Evolutionary conservation across 2,888 invertebrate genomes (phyloP), one percentile per base, ranked within the genome.

Genomic region (Meiosimyza platycephala): DNA sequence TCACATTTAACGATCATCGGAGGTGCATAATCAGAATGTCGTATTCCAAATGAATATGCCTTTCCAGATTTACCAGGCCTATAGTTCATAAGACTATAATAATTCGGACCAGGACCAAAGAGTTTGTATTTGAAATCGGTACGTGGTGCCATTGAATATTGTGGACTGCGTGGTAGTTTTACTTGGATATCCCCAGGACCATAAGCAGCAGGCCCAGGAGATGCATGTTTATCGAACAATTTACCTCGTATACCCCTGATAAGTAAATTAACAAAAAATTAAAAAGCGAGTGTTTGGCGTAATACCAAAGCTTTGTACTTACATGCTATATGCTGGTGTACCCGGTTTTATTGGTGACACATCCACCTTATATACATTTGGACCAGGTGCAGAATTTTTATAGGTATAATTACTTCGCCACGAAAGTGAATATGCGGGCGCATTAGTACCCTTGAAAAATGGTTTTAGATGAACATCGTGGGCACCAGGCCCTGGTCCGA

Each of bases 391-490:
- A 9, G 51, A 73, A 3, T 78, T 79, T 68, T 82, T 83, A 33
- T 70, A 78, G 15, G 51, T 62, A n/a, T 67, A 76, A 3, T 74
- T 74, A 28, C 80, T 78, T 48, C 88, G 87, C 6, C 83, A 80
- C 40, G 88, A 88, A 81, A 92, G 88, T 3, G 89, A 88, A 79
- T 89, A 92, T 7, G 89, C 88, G 0, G 92, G 86, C 1, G 87
- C 80, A 63, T 79, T 78, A 0, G 71, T 68, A 1, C 81, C 80
- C 50, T 78, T 84, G 12, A 84, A 81, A 51, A 81, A 79, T 0
- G 83, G 82, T 16, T 80, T 80, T 3, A 74, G 47, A 22, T 82
- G 80, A 22, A 83, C 76, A 70, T 84, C 79, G 60, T 86, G 84
- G 5, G 83, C 82, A 3, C 82, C 85, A 15, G 87, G 86, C 1